These are phyloP conservation scores for Pipistrellus pygmaeus DNA, from an alignment of 2,797 vertebrate species.

Conservation along the genomic window DNA sequence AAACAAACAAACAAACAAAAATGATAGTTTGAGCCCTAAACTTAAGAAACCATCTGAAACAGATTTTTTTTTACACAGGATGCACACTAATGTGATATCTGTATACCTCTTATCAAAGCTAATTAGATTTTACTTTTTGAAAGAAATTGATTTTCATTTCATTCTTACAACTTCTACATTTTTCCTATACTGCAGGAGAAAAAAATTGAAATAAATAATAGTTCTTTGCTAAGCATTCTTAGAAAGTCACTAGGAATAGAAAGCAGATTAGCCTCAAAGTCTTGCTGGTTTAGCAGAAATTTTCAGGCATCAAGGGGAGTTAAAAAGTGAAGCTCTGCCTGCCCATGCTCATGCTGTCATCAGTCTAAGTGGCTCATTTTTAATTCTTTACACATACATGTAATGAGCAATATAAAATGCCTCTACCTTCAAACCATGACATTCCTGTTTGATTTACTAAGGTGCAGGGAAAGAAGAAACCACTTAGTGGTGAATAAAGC, in stretches of 20 bases:
- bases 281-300: neutral
- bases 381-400: slow-evolving; percentile 14
- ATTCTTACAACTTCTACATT: neutral
- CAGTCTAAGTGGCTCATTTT: slow-evolving; percentile 2
- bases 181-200: neutral
- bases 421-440: neutral
- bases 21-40: no score
- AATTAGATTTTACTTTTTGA: neutral
- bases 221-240: neutral
- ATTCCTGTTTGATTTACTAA: slow-evolving; percentile 11
- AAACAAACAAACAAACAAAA: no score
- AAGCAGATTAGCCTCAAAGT: neutral
- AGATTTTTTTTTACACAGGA: neutral
- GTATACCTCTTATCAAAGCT: neutral
- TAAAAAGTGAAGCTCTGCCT: neutral
- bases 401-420: neutral
- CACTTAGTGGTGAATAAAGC: slow-evolving; percentile 38
- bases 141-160: neutral
- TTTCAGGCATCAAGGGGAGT: neutral
- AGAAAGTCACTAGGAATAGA: neutral
- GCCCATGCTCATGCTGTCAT: neutral
- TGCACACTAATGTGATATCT: no score
- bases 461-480: neutral
- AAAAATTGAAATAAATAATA: neutral
- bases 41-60: no score